Conservation (phyloP, 2,888 invertebrate species). For the Tenthredo notha region DNA sequence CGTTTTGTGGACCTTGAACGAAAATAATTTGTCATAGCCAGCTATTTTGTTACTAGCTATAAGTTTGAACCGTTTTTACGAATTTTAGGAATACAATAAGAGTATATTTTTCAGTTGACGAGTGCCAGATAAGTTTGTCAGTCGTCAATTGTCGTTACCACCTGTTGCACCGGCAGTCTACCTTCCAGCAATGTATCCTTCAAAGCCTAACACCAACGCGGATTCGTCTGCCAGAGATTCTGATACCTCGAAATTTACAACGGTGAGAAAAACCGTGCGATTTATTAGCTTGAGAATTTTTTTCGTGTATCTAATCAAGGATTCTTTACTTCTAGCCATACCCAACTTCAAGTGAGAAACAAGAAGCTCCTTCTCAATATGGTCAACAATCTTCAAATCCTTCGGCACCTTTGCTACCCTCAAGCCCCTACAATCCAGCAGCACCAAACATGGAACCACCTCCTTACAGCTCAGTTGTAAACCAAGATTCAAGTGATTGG, state of each 20-base stretch:
- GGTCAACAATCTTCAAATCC: not conserved
- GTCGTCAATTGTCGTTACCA: slow-evolving; percentile 34
- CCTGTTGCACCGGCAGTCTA: slow-evolving; percentile 34
- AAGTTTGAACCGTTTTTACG: not conserved
- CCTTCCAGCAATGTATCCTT: slow-evolving; percentile 27
- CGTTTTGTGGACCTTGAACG: not conserved
- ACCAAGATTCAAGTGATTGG: slow-evolving; percentile 8
- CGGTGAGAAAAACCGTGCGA: not conserved
- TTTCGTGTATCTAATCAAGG: not conserved
- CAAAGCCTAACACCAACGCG: not conserved
- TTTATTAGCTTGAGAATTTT: not conserved
- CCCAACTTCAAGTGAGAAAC: not conserved
- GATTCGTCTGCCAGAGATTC: not conserved
- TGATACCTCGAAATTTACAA: not conserved
- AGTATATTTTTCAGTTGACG: slow-evolving; percentile 33
- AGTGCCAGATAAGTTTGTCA: slow-evolving; percentile 18
- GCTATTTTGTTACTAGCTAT: not conserved
- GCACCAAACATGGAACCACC: slow-evolving; percentile 33
- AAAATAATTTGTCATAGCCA: not conserved
- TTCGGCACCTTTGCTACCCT: slow-evolving; percentile 21
- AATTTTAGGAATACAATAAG: not conserved
- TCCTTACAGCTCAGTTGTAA: slow-evolving; percentile 35
- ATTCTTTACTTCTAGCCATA: not conserved
- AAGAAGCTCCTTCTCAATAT: not conserved
- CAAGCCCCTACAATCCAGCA: not conserved